Evolutionary conservation across 2,113 vertebrate species (phyloP).

Genomic region (Clarias macrocephalus): DNA sequence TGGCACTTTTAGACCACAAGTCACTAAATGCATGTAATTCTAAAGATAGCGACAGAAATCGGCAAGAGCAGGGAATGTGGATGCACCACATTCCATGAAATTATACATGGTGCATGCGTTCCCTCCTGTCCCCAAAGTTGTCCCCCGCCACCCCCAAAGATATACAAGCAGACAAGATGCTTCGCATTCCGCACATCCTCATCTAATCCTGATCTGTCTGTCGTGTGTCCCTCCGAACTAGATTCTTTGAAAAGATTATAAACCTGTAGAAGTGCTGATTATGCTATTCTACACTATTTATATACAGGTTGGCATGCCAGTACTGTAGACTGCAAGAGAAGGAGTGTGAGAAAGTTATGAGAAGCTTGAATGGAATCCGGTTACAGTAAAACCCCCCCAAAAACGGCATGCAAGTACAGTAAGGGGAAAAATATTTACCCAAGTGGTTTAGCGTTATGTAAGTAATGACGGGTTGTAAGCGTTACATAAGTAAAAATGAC

Average conservation of each 20-base stretch:
- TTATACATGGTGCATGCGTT: neutral
- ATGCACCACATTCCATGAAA: constrained; percentile 2
- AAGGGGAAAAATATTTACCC: neutral
- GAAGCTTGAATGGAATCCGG: constrained; percentile 2
- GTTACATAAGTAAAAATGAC: neutral
- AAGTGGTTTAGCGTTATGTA: neutral
- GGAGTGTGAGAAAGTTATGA: neutral
- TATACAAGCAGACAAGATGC: neutral
- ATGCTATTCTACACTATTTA: neutral
- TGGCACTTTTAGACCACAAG: neutral
- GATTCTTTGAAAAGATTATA: neutral
- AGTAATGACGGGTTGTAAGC: neutral
- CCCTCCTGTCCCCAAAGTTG: neutral
- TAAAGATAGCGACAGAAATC: constrained; percentile 6
- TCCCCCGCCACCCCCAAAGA: neutral
- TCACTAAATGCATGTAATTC: neutral
- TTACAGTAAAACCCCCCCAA: too few species aligned
- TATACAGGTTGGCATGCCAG: neutral
- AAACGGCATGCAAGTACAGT: neutral
- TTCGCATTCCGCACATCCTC: neutral
- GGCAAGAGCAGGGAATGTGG: constrained; percentile 4
- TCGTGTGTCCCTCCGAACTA: neutral
- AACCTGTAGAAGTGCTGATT: neutral
- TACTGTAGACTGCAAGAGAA: neutral
- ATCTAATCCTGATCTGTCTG: neutral